These are phyloP conservation scores for Eupeodes latifasciatus DNA, from an alignment of 2,888 invertebrate species.

Conservation along the genomic window DNA sequence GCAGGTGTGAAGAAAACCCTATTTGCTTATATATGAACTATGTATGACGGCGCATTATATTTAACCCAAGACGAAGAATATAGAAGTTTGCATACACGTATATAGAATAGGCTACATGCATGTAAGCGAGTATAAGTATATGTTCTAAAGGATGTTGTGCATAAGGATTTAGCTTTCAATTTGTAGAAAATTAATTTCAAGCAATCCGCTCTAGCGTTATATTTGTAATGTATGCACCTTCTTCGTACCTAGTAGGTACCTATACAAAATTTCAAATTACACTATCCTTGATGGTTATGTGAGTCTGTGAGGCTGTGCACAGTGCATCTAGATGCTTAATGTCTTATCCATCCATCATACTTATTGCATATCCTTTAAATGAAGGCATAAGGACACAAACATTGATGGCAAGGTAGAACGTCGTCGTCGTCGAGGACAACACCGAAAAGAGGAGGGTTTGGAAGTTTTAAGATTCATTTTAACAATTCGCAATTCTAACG, in stretches of 20 bases:
- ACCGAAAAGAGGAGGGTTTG: background rate
- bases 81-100: background rate
- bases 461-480: slow-evolving; percentile 47
- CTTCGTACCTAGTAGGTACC: no score
- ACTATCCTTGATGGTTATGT: slow-evolving; percentile 42
- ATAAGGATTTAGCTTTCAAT: slow-evolving; percentile 44
- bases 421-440: no score
- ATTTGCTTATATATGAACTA: background rate
- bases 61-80: background rate
- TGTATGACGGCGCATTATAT: background rate
- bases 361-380: slow-evolving; percentile 21
- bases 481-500: slow-evolving; percentile 50
- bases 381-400: background rate
- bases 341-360: slow-evolving; percentile 54
- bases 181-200: slow-evolving; percentile 48
- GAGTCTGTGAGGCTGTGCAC: background rate
- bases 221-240: no score
- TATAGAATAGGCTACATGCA: background rate
- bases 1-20: slow-evolving; percentile 44
- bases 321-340: slow-evolving; percentile 17
- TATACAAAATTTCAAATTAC: slow-evolving; percentile 42
- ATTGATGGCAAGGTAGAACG: no score
- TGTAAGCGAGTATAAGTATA: background rate
- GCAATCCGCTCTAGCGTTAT: slow-evolving; percentile 10
- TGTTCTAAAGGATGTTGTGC: slow-evolving; percentile 15